Evolutionary conservation across 2,113 vertebrate genomes (phyloP).

Genomic region (Condylura cristata): DNA sequence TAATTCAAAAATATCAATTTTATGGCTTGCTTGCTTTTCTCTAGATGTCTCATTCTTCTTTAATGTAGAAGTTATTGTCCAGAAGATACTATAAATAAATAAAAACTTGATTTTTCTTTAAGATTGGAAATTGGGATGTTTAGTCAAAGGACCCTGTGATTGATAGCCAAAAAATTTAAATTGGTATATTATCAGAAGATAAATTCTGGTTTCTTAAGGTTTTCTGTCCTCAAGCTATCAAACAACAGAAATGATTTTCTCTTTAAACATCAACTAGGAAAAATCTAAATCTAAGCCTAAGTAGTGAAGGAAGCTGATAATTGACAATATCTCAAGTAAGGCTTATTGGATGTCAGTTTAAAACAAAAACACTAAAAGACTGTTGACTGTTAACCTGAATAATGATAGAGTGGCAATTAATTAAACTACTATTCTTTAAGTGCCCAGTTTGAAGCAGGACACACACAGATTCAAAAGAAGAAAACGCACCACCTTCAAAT

Average conservation of each 20-base stretch:
- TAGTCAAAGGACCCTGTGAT: background rate
- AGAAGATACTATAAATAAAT: background rate
- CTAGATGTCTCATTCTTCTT: background rate
- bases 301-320: background rate
- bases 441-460: background rate
- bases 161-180: background rate
- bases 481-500: background rate
- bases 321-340: background rate
- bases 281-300: background rate
- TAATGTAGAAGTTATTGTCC: background rate
- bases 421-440: background rate
- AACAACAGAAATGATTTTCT: background rate
- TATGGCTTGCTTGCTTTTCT: background rate
- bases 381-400: background rate
- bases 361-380: background rate
- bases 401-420: background rate
- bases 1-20: background rate
- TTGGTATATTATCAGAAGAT: background rate
- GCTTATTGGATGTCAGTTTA: background rate
- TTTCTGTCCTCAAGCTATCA: background rate
- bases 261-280: background rate
- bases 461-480: background rate
- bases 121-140: no score
- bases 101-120: no score
- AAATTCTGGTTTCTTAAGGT: background rate